Base-by-base conservation (phyloP, 2,888 invertebrate species). In the Synanthedon myopaeformis region DNA sequence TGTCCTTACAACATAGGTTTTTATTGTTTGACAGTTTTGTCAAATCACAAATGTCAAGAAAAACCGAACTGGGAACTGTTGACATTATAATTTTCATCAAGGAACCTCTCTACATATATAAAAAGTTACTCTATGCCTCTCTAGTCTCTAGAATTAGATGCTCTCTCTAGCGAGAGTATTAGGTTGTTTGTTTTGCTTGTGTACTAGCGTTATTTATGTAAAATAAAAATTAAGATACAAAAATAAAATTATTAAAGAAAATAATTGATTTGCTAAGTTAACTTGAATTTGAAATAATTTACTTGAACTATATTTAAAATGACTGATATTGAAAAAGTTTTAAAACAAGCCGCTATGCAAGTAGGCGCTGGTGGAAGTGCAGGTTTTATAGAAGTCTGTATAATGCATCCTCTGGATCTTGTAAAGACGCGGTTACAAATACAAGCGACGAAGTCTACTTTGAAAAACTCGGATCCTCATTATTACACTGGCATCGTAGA, bases 351-450 rank as follows among this genome's bases (percentile, higher is more conserved):
- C 54, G 90, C 90, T 0, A 92, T 95, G 82, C 95, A 96, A 85
- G 91, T 95, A 65, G 92, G 92, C 51, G 93, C 97, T 58, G 97
- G 97, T 57, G 97, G 97, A 54, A 95, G 94, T 61, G 97, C 97
- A 66, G 96, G 95, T 76, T 96, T 98, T 79, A 91, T 97, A 52
- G 97, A 98, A 90, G 96, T 97, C 57, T 96, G 95, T 75, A 92
- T 97, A 53, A 98, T 98, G 97, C 97, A 98, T 82, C 98, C 98
- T 0, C 83, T 98, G 73, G 98, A 98, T 81, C 89, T 98, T 56
- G 92, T 98, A 3, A 98, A 98, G 85, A 98, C 98, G 1, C 90
- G 98, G 63, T 58, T 87, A 53, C 87, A 87, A 59, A 62, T 86
- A 42, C 87, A 87, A 59, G 65, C 81, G 3, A 78, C 71, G 3